phyloP scores from a whole-genome alignment of 2,888 invertebrate genomes.

The Eudemis profundana region DNA sequence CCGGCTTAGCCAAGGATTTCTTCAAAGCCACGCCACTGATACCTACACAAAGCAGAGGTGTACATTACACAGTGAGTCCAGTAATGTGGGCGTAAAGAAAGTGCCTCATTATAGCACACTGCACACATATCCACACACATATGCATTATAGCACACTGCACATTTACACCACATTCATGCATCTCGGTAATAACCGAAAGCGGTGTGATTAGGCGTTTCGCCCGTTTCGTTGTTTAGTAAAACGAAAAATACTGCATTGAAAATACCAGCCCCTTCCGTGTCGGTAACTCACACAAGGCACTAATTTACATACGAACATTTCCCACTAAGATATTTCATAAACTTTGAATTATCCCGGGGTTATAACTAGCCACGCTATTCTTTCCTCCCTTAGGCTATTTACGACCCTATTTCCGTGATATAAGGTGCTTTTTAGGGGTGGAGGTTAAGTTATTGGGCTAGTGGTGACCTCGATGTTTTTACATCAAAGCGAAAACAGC shows the following conservation, averaged over 20 bases:
- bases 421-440: slow-evolving; percentile 2
- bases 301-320: slow-evolving; percentile 38
- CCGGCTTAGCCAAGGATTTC: no score
- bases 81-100: no score
- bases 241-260: slow-evolving; percentile 3
- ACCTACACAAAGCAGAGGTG: no score
- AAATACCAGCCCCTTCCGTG: slow-evolving; percentile 21
- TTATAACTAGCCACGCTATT: slow-evolving; percentile 32
- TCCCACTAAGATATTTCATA: slow-evolving; percentile 36
- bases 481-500: slow-evolving; percentile 31
- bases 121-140: no score
- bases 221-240: background rate
- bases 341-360: slow-evolving; percentile 25
- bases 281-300: slow-evolving; percentile 16
- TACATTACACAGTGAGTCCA: no score
- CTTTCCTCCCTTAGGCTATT: background rate
- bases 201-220: no score
- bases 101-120: no score
- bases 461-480: slow-evolving; percentile 18
- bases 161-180: no score
- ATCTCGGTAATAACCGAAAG: no score
- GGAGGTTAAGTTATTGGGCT: slow-evolving; percentile 1
- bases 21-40: no score
- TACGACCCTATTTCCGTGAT: background rate
- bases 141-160: no score